A percentile compares a stretch with the other conserved stretches of the same genome.
phyloP scores from a whole-genome alignment of 2,888 invertebrate genomes.

The Herminia tarsipennalis region DNA sequence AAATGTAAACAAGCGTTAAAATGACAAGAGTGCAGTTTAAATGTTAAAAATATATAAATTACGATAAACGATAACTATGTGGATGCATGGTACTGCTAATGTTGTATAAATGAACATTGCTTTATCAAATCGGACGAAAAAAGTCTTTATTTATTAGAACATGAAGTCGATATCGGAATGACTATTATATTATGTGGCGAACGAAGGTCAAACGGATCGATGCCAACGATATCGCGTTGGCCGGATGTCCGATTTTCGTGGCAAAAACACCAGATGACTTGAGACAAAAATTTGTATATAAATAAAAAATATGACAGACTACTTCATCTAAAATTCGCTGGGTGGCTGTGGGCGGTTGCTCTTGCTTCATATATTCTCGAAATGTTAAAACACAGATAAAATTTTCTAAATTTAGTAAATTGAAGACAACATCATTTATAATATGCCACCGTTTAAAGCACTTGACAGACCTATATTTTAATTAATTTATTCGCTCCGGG shows the following conservation, averaged over 20 bases:
- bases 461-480: no score
- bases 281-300: constrained; percentile 7
- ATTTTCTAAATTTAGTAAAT: no score
- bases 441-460: no score
- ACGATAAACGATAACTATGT: constrained; percentile 8
- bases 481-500: no score
- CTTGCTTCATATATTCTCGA: no score
- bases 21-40: constrained; percentile 18
- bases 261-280: constrained; percentile 27
- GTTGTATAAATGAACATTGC: neutral
- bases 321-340: no score
- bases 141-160: constrained; percentile 20
- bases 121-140: neutral
- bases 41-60: constrained; percentile 11
- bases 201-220: constrained; percentile 39
- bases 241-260: constrained; percentile 41
- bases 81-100: constrained; percentile 8
- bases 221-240: constrained; percentile 30
- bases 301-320: no score
- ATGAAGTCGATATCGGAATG: constrained; percentile 23
- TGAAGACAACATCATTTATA: no score
- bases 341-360: no score
- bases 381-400: no score
- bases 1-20: constrained; percentile 35
- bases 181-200: constrained; percentile 4